Evolutionary conservation across 2,113 vertebrate genomes (phyloP).

Genomic region (Cyprinodon tularosa): DNA sequence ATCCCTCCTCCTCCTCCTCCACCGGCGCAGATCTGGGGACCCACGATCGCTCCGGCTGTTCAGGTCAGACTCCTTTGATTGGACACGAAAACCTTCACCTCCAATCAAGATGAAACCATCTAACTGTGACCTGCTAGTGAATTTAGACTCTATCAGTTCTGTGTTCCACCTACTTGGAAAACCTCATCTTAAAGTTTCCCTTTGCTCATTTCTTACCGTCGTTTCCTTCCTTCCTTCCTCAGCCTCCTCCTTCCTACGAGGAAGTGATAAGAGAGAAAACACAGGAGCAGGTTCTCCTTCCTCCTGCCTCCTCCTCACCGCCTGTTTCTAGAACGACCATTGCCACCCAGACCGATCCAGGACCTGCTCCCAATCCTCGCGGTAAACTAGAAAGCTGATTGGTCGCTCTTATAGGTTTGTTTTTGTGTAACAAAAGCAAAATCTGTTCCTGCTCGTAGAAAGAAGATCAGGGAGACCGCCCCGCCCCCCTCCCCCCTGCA

Average conservation of each 20-base stretch:
- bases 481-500: conserved; percentile 70
- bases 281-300: conserved; percentile 86
- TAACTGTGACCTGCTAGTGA: not conserved
- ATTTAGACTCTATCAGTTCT: too few species aligned
- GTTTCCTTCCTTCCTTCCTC: not conserved
- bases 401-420: not conserved
- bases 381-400: conserved; percentile 28
- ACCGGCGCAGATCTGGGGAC: conserved; percentile 86
- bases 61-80: conserved; percentile 77
- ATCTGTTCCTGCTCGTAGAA: conserved; percentile 40
- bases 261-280: conserved; percentile 97
- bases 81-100: not conserved
- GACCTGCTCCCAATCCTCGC: conserved; percentile 59
- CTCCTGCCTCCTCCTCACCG: conserved; percentile 45
- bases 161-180: not conserved
- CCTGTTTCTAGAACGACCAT: conserved; percentile 81
- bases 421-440: not conserved
- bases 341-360: conserved; percentile 92
- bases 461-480: conserved; percentile 83
- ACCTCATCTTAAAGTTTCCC: not conserved
- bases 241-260: conserved; percentile 97
- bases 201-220: not conserved
- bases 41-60: conserved; percentile 82
- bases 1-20: conserved; percentile 84
- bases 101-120: not conserved